Base-by-base conservation (phyloP, 2,113 vertebrate genomes). In the Shinisaurus crocodilurus region DNA sequence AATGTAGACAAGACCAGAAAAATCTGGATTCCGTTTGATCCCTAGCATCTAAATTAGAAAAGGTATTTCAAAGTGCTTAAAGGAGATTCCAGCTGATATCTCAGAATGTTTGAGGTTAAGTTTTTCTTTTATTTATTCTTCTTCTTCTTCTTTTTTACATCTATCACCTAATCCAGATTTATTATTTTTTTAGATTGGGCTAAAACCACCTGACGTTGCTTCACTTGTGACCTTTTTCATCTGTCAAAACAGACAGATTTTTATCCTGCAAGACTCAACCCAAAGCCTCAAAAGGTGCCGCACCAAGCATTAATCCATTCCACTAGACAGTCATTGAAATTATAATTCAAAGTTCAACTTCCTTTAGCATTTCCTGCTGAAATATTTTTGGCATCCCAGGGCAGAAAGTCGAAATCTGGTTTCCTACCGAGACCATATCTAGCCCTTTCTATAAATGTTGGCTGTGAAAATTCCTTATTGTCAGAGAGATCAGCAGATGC, bases 321-420 rank as follows among this genome's bases (percentile, higher is more conserved):
- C 94, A 94, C 95, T 94, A 96, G 96, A 95, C 95, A 97, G 95
- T 95, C 95, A 96, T 89, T 96, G 96, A 97, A 97, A 98, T 96
- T 97, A 97, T 96, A 97, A 97, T 97, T 97, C 96, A 97, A 97
- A 97, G 96, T 97, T 97, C 97, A 98, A 95, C 96, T 97, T 96
- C 96, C 93, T 97, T 98, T 97, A 91, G 63, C 95, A 96, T 97
- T 97, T 97, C 97, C 95, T 96, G 93, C 94, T 95, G 94, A 95
- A 97, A 96, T 97, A 97, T 94, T 96, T 97, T 96, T 96, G 95
- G 96, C 96, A 97, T 96, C 96, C 96, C 92, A 97, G 95, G 96
- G 96, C 96, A 97, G 94, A 96, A 97, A 97, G 97, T 97, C 29
- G 85, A 97, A 98, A 96, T 94, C 94, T 95, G 94, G 93, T 97